Base-by-base conservation (phyloP, 1,140 invertebrate species). In the Hyposmocoma kahamanoa region DNA sequence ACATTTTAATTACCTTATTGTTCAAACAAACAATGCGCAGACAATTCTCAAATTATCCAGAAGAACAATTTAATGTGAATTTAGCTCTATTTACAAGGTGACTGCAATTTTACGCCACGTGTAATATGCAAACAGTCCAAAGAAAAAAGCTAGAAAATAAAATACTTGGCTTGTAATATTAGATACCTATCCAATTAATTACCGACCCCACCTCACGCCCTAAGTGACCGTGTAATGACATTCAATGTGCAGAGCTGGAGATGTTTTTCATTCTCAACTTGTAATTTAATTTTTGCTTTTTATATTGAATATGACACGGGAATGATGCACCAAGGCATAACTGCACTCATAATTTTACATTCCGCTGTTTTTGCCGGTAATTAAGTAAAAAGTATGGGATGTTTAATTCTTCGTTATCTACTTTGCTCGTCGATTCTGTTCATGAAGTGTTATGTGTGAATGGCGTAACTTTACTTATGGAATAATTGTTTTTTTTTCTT, bases 191-290 rank as follows among this genome's bases (percentile, higher is more conserved):
- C 22, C 22, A 43, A 61, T 54, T 60, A 59, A 63, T 67, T 63
- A 60, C 56, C 47, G 45, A 41, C n/a, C n/a, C n/a, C 47, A 59
- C 58, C 53, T 51, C 55, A 39, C 44, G 59, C 56, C 60, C 56
- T 65, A 71, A 76, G 59, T 48, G 69, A 71, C 73, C 78, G 75
- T 82, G 73, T 75, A 81, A 78, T 68, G 69, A 75, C 68, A 72
- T 72, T 70, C 62, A 63, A 46, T 52, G 51, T 55, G 13, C 39
- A 38, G 28, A 42, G 9, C n/a, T 34, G 43, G 19, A 17, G 2
- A 36, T 8, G 15, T 36, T 36, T 36, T 36, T 36, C 32, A n/a
- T 36, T 36, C 15, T 17, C 11, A 6, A n/a, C n/a, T n/a, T n/a
- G n/a, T n/a, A n/a, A 36, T 3, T 15, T 30, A 3, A 36, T 17